These are phyloP conservation scores for Scrobipalpa costella DNA, from an alignment of 2,888 invertebrate species.

Conservation along the genomic window DNA sequence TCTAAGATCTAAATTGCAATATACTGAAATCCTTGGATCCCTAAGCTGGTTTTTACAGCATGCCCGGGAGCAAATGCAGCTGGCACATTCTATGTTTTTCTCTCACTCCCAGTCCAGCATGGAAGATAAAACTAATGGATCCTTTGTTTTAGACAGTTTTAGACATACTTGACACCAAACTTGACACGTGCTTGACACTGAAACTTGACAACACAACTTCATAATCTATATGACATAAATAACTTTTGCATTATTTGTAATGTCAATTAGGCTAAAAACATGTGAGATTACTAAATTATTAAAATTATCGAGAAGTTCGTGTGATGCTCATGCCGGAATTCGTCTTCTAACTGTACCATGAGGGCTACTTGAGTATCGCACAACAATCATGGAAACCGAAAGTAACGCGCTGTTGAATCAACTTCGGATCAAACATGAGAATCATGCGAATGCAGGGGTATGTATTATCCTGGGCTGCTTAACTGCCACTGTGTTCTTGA, in stretches of 20 bases:
- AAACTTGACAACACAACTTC: neutral
- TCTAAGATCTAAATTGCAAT: no score
- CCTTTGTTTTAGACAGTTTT: no score
- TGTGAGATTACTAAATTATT: neutral
- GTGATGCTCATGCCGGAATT: constrained; percentile 43
- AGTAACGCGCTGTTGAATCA: constrained; percentile 56
- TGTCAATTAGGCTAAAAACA: constrained; percentile 5
- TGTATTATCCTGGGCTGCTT: neutral
- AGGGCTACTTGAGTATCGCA: constrained; percentile 36
- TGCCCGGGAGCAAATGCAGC: no score
- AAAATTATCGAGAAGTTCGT: constrained; percentile 33
- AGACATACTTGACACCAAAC: no score
- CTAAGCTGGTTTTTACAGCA: no score
- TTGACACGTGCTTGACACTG: no score
- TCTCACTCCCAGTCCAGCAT: no score
- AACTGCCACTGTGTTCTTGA: neutral
- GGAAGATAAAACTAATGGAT: no score
- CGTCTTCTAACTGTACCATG: constrained; percentile 38
- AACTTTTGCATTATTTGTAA: neutral
- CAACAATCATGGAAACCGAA: constrained; percentile 59
- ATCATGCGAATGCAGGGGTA: constrained; percentile 43
- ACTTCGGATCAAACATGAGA: constrained; percentile 57
- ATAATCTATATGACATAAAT: neutral
- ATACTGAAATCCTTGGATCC: no score
- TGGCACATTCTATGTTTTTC: no score